Evolutionary conservation across 53 echinoderm and acorn worm genomes (phyloP), one percentile per base, ranked within the genome.

Genomic region (Astropecten irregularis): DNA sequence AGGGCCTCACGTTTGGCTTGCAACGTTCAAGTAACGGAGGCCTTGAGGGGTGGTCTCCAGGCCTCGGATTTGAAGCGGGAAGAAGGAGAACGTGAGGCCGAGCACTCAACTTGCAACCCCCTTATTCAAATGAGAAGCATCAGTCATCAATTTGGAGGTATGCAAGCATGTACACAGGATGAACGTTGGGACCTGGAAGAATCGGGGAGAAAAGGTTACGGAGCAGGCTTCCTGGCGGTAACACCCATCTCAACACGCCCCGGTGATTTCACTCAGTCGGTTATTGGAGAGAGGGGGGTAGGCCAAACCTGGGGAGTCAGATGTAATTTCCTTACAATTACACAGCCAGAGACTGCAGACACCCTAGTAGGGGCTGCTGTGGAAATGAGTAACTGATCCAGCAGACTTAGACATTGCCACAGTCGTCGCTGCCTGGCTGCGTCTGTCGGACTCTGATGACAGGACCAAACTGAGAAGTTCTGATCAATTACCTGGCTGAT

Each of bases 161-260:
- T 21, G 68, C 68, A 68, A 18, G n/a, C n/a, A n/a, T n/a, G n/a
- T n/a, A 26, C 68, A 44, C 68, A 46, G 46, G 68, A 68, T 37
- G 20, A 19, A 42, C 6, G 21, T 2, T 40, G 42, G 42, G 42
- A 18, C 7, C 2, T 15, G 60, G 31, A 31, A 15, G 50, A 22
- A 35, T n/a, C n/a, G 33, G 33, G 18, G 32, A n/a, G 51, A 29
- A 77, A 61, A 46, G 79, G 61, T 79, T 79, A 42, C 61, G 61
- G 61, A 32, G 62, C 47, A 28, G 6, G 20, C 48, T 79, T 79
- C 79, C 79, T 60, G 60, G 9, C 20, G 61, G 62, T 60, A 61
- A 79, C 79, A 79, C 79, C 79, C 79, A 79, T 29, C 40, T 29
- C 22, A 40, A 48, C 62, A 60, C 79, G 79, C 79, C 60, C 79